These are phyloP conservation scores for Actias luna DNA, from an alignment of 2,888 invertebrate genomes.

Conservation along the genomic window DNA sequence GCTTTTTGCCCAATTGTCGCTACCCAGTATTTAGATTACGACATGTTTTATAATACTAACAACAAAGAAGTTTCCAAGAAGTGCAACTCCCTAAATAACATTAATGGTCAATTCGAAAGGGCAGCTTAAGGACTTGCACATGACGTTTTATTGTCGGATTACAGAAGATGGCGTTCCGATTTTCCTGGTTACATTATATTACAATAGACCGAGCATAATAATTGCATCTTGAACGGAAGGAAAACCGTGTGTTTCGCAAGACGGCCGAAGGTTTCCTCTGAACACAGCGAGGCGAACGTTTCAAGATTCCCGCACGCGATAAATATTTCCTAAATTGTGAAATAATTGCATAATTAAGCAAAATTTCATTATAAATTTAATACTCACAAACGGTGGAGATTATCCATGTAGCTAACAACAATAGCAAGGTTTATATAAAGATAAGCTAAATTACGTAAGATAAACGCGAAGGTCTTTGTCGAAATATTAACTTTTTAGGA, in stretches of 20 bases:
- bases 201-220: slow-evolving; percentile 35
- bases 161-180: slow-evolving; percentile 11
- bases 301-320: slow-evolving; percentile 5
- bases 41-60: no score
- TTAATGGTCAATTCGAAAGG: neutral
- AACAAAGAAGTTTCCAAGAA: neutral
- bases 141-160: neutral
- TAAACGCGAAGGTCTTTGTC: neutral
- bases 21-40: no score
- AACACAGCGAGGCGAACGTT: neutral
- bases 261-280: neutral
- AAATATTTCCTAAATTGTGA: slow-evolving; percentile 12
- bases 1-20: no score
- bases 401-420: neutral
- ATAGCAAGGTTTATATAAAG: slow-evolving; percentile 1
- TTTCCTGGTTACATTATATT: slow-evolving; percentile 39
- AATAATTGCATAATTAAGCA: slow-evolving; percentile 9
- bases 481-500: neutral
- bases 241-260: slow-evolving; percentile 58
- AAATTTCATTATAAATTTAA: neutral
- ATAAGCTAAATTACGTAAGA: neutral
- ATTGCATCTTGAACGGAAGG: slow-evolving; percentile 52
- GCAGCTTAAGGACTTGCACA: neutral
- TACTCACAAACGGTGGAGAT: neutral
- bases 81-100: neutral